Percentiles rank a stretch among this genome's conserved stretches.
Conservation (phyloP, 2,797 vertebrate genomes). For the Acrossocheilus wenchowensis region DNA sequence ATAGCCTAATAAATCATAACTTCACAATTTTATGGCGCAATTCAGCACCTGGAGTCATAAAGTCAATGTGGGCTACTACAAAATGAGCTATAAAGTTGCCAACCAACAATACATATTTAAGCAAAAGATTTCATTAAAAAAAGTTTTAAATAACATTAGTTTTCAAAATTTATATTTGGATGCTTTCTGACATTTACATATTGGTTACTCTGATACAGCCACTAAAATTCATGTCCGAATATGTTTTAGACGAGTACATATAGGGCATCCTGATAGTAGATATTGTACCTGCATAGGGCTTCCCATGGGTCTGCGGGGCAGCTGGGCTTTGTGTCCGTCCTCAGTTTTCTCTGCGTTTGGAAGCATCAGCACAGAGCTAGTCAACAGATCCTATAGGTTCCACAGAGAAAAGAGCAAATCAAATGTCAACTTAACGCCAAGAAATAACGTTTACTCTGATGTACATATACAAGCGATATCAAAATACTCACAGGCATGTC, state of each 20-base stretch:
- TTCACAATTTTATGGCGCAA: slow-evolving; percentile 50
- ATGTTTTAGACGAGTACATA: neutral
- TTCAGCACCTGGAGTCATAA: slow-evolving; percentile 39
- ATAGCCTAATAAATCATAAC: neutral
- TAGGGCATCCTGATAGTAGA: neutral
- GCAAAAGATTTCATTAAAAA: neutral
- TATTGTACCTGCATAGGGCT: slow-evolving; percentile 80
- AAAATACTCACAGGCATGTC: slow-evolving; percentile 86
- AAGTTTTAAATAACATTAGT: neutral
- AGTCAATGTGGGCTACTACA: neutral
- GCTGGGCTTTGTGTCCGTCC: slow-evolving; percentile 86
- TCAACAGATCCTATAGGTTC: slow-evolving; percentile 86
- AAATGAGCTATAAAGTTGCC: neutral
- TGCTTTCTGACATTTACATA: neutral
- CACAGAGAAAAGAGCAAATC: slow-evolving; percentile 2
- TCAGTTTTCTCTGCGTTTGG: slow-evolving; percentile 83
- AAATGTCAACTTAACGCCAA: slow-evolving; percentile 24
- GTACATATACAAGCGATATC: neutral
- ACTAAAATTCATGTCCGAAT: neutral
- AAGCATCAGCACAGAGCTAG: slow-evolving; percentile 90
- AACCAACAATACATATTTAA: neutral
- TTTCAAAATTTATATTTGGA: neutral
- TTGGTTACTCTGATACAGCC: neutral
- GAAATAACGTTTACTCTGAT: neutral
- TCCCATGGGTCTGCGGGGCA: slow-evolving; percentile 77